phyloP scores from a whole-genome alignment of 2,113 vertebrate genomes.

The Oxyura jamaicensis region DNA sequence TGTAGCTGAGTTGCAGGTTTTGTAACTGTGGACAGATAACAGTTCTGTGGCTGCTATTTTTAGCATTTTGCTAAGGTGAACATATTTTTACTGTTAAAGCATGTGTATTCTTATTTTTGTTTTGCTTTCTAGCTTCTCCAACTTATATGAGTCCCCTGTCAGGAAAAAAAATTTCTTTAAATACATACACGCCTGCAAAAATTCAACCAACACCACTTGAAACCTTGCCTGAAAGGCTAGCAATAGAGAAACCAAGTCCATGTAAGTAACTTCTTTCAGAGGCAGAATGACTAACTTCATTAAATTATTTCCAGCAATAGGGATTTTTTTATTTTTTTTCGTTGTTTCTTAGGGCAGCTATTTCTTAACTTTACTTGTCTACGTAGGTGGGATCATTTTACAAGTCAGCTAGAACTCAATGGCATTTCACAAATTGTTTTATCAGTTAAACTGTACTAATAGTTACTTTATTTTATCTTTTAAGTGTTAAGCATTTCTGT shows the following conservation, averaged over 20 bases:
- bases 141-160: slow-evolving; percentile 66
- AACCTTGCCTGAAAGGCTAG: slow-evolving; percentile 68
- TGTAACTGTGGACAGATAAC: neutral
- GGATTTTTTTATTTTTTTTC: neutral
- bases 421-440: neutral
- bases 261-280: slow-evolving; percentile 45
- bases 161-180: slow-evolving; percentile 82
- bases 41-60: neutral
- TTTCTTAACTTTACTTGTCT: neutral
- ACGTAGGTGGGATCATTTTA: neutral
- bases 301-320: neutral
- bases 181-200: slow-evolving; percentile 87
- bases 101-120: neutral
- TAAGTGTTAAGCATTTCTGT: neutral
- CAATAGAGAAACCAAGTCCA: slow-evolving; percentile 62
- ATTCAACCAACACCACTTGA: slow-evolving; percentile 83
- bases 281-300: neutral
- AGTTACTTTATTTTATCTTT: neutral
- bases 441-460: neutral
- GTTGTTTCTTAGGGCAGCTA: neutral
- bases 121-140: slow-evolving; percentile 58
- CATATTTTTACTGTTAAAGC: neutral
- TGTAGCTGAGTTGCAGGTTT: neutral
- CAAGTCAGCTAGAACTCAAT: neutral
- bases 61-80: neutral